phyloP scores from a whole-genome alignment of 2,797 vertebrate species.

The Rhodeus uyekii region DNA sequence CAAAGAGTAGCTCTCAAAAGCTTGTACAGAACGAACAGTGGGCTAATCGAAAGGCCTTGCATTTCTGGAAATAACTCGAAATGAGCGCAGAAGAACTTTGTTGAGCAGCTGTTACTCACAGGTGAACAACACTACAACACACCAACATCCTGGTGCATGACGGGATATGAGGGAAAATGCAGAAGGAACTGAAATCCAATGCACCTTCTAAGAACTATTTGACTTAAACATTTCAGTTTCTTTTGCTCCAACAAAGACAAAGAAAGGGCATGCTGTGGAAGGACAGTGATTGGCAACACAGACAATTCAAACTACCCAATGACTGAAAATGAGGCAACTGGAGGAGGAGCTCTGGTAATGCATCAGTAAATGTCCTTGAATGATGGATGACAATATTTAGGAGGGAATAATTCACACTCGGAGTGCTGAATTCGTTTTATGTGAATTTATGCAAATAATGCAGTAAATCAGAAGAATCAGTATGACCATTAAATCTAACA shows the following conservation, averaged over 20 bases:
- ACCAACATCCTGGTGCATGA: slow-evolving; percentile 55
- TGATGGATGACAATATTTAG: slow-evolving; percentile 52
- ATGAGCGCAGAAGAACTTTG: slow-evolving; percentile 66
- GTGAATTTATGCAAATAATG: slow-evolving; percentile 1
- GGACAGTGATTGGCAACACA: neutral
- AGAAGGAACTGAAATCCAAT: slow-evolving; percentile 30
- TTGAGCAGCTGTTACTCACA: slow-evolving; percentile 63
- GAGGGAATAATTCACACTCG: slow-evolving; percentile 30
- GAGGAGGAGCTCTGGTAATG: slow-evolving; percentile 28
- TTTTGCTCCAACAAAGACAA: neutral
- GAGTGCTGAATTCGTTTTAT: neutral
- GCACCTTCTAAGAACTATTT: neutral
- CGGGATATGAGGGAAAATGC: slow-evolving; percentile 52
- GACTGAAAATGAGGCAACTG: slow-evolving; percentile 31
- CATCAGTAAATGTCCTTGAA: slow-evolving; percentile 24
- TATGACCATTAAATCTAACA: slow-evolving; percentile 17
- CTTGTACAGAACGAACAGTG: slow-evolving; percentile 60
- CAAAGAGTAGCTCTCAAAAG: slow-evolving; percentile 49
- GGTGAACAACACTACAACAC: slow-evolving; percentile 42
- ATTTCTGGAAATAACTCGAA: slow-evolving; percentile 71
- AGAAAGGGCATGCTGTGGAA: neutral
- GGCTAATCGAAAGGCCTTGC: slow-evolving; percentile 70
- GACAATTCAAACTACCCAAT: slow-evolving; percentile 20
- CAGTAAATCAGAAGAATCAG: neutral
- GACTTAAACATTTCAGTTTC: neutral